phyloP scores from a whole-genome alignment of 2,797 vertebrate species.

The Gila robusta region DNA sequence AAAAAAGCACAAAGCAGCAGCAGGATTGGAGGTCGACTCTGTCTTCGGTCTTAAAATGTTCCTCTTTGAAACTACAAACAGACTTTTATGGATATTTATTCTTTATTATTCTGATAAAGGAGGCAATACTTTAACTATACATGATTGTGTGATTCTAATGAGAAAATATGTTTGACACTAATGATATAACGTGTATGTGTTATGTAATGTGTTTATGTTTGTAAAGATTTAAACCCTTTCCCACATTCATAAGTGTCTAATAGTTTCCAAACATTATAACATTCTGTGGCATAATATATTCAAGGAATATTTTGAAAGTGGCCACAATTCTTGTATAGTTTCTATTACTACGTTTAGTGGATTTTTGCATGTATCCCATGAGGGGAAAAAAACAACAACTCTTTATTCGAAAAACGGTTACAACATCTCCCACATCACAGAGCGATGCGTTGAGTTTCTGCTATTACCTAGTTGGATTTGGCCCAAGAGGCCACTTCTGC shows the following conservation, averaged over 20 bases:
- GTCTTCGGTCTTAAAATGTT: constrained; percentile 28
- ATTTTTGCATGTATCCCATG: neutral
- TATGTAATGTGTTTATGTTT: neutral
- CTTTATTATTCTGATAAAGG: neutral
- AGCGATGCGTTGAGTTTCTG: constrained; percentile 5
- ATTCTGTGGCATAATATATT: neutral
- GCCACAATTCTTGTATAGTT: neutral
- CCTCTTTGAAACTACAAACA: constrained; percentile 43
- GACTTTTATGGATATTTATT: neutral
- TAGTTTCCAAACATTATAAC: neutral
- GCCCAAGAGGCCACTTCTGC: constrained; percentile 55
- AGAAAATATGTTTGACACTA: neutral
- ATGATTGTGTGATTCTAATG: neutral
- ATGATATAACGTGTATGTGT: neutral
- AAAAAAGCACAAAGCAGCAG: constrained; percentile 56
- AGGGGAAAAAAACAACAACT: neutral
- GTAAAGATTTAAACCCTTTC: neutral
- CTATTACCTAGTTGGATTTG: constrained; percentile 23
- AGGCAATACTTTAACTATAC: neutral
- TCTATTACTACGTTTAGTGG: neutral
- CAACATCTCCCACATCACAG: neutral
- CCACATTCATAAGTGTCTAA: neutral
- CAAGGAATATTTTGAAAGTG: neutral
- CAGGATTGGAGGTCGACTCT: constrained; percentile 34
- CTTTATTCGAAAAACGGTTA: neutral